These are phyloP conservation scores for Mormyrops boulengeri DNA, from an alignment of 2,797 vertebrate species.

Conservation along the genomic window DNA sequence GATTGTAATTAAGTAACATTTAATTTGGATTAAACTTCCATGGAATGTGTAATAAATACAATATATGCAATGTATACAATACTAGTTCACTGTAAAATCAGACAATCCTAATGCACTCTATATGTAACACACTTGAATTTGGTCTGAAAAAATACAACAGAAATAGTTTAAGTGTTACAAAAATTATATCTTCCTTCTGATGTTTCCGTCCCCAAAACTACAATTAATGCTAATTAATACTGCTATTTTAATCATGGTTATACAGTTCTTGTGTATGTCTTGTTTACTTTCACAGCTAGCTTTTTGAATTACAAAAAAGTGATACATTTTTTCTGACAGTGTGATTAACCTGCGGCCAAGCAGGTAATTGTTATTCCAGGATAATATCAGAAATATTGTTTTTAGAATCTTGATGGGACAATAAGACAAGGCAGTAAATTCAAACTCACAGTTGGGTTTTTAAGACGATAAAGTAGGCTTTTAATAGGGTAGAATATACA, in stretches of 20 bases:
- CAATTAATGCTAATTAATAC: constrained; percentile 18
- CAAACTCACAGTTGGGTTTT: background rate
- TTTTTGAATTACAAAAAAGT: background rate
- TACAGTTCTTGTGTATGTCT: background rate
- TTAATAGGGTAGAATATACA: background rate
- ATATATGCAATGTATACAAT: constrained; percentile 34
- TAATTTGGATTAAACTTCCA: constrained; percentile 36
- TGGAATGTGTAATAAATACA: constrained; percentile 41
- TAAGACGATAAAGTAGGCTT: background rate
- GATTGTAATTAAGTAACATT: constrained; percentile 41
- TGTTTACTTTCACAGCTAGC: background rate
- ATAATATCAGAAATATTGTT: background rate
- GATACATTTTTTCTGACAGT: background rate
- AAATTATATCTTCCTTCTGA: background rate
- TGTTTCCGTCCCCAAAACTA: background rate
- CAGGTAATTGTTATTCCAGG: background rate
- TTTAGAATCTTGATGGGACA: background rate
- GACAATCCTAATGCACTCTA: background rate
- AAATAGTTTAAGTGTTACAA: background rate
- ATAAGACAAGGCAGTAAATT: background rate
- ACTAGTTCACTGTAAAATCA: constrained; percentile 29
- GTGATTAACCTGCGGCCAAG: background rate
- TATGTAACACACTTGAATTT: background rate
- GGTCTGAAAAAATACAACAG: background rate
- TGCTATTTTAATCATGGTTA: constrained; percentile 17